These are phyloP conservation scores for Cynopterus sphinx DNA, from an alignment of 2,797 vertebrate species.

Conservation along the genomic window DNA sequence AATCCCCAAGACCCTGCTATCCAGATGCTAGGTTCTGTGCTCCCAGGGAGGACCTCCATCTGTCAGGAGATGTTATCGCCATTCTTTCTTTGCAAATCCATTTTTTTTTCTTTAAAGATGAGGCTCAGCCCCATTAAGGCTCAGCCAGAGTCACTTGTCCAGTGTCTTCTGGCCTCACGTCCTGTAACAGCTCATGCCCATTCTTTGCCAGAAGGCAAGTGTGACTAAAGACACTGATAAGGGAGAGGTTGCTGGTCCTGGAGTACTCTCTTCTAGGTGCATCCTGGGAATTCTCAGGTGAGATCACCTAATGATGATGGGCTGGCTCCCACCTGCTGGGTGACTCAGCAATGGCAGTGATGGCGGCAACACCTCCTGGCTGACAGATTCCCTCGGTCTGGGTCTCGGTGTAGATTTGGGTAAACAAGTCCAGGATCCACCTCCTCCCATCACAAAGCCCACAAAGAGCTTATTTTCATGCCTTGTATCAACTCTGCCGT, in stretches of 20 bases:
- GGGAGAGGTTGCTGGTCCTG: background rate
- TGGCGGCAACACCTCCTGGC: background rate
- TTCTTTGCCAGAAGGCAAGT: background rate
- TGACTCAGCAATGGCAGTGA: background rate
- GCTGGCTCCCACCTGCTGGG: too few species aligned
- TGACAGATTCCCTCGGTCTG: background rate
- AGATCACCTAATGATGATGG: background rate
- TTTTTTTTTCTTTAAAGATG: background rate
- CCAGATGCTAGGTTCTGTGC: background rate
- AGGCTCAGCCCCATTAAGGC: background rate
- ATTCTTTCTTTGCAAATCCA: background rate
- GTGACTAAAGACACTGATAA: background rate
- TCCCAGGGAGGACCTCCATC: too few species aligned
- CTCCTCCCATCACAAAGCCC: background rate
- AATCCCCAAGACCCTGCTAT: background rate
- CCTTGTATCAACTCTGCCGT: background rate
- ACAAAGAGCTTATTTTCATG: background rate
- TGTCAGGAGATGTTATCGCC: background rate
- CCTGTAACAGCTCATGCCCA: background rate
- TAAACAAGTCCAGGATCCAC: background rate
- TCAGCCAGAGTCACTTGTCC: background rate
- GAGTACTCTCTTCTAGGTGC: accelerated
- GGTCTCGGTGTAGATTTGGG: background rate
- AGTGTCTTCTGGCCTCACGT: background rate
- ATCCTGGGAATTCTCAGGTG: background rate